These are phyloP conservation scores for Chrosomus eos DNA, from an alignment of 2,797 vertebrate species.

Conservation along the genomic window DNA sequence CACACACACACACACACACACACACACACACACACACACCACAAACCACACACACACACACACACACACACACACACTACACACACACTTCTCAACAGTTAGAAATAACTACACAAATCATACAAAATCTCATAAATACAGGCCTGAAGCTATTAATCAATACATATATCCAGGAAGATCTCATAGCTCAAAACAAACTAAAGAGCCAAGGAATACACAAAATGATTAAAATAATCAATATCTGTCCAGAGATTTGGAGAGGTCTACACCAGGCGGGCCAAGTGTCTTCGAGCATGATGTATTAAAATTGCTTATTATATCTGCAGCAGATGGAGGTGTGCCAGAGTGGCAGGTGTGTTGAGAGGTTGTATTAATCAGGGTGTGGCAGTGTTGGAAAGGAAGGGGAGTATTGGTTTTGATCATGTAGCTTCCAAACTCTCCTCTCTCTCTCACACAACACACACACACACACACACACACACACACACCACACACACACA, in stretches of 20 bases:
- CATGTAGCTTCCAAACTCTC: constrained; percentile 28
- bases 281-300: constrained; percentile 50
- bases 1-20: constrained; percentile 10
- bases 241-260: too few relatives aligned
- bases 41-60: too few relatives aligned
- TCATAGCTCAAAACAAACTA: constrained; percentile 48
- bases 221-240: too few relatives aligned
- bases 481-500: constrained; percentile 27
- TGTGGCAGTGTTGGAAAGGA: constrained; percentile 63
- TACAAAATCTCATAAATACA: not conserved
- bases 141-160: constrained; percentile 12
- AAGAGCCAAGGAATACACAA: constrained; percentile 49
- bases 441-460: not conserved
- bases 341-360: constrained; percentile 39
- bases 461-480: constrained; percentile 20
- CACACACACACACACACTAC: constrained; percentile 10
- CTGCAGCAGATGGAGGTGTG: constrained; percentile 48
- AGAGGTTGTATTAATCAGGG: too few relatives aligned
- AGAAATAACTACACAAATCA: not conserved
- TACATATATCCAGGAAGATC: constrained; percentile 41
- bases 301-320: constrained; percentile 47
- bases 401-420: constrained; percentile 55
- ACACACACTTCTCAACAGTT: too few relatives aligned
- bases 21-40: constrained; percentile 4
- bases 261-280: too few relatives aligned